Evolutionary conservation across 2,113 vertebrate species (phyloP).

Genomic region (Gasterosteus nipponicus): DNA sequence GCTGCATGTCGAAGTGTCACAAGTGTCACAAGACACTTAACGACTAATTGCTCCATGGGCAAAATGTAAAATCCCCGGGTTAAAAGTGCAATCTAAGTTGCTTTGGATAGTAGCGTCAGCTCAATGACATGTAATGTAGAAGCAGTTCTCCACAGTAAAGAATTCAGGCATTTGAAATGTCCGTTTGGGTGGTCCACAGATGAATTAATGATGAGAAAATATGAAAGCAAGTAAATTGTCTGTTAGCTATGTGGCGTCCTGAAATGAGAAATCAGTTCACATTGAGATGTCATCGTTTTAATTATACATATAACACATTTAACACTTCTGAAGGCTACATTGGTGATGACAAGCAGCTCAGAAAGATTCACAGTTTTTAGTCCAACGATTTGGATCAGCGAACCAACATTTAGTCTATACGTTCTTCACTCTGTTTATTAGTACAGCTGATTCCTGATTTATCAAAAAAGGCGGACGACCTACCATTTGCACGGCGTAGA

Average conservation of each 20-base stretch:
- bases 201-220: background rate
- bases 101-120: too few species aligned
- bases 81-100: too few species aligned
- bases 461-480: constrained; percentile 58
- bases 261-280: background rate
- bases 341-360: too few species aligned
- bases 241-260: background rate
- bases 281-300: background rate
- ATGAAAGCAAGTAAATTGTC: background rate
- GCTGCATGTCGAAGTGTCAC: too few species aligned
- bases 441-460: constrained; percentile 6
- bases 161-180: background rate
- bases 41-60: too few species aligned
- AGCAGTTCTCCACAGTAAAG: too few species aligned
- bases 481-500: constrained; percentile 91
- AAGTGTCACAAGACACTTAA: too few species aligned
- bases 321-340: background rate
- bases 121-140: background rate
- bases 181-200: background rate
- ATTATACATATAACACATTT: background rate
- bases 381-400: background rate
- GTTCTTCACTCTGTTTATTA: background rate
- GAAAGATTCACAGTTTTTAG: background rate
- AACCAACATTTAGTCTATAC: background rate
- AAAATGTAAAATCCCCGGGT: too few species aligned